Conservation (phyloP, 1,140 invertebrate genomes). For the Macrotrachela quadricornifera region DNA sequence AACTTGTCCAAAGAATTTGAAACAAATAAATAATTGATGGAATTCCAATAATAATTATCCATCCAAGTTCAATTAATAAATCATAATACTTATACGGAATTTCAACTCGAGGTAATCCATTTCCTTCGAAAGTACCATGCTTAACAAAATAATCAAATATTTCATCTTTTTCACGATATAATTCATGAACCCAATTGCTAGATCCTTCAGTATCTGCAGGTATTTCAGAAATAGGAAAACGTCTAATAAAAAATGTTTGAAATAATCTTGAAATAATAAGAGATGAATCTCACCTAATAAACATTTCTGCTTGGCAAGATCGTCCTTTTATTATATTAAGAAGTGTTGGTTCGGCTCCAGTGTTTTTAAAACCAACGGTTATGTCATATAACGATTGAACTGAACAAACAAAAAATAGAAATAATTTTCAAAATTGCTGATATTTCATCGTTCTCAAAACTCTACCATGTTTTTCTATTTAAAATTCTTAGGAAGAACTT, state of each 20-base stretch:
- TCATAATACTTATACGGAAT: too few species aligned
- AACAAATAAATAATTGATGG: too few species aligned
- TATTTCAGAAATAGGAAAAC: conserved; percentile 56
- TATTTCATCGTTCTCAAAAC: too few species aligned
- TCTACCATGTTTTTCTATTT: too few species aligned
- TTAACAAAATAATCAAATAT: neutral
- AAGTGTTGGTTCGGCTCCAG: conserved; percentile 41
- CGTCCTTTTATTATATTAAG: conserved; percentile 17
- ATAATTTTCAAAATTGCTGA: too few species aligned
- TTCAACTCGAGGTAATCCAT: too few species aligned
- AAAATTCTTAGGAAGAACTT: neutral
- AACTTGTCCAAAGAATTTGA: too few species aligned
- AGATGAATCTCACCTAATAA: conserved; percentile 39
- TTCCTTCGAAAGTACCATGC: too few species aligned
- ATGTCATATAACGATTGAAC: conserved; percentile 60
- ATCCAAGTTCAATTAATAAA: too few species aligned
- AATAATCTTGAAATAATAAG: conserved; percentile 46
- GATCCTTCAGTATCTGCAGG: conserved; percentile 44
- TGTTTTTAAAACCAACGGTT: conserved; percentile 45
- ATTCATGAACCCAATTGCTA: conserved; percentile 53
- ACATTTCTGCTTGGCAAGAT: too few species aligned
- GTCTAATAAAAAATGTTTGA: conserved; percentile 47
- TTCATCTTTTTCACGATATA: conserved; percentile 29
- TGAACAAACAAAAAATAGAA: conserved; percentile 10
- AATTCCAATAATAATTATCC: too few species aligned